Conservation (phyloP, 2,797 vertebrate species). For the Macroramphosus scolopax region DNA sequence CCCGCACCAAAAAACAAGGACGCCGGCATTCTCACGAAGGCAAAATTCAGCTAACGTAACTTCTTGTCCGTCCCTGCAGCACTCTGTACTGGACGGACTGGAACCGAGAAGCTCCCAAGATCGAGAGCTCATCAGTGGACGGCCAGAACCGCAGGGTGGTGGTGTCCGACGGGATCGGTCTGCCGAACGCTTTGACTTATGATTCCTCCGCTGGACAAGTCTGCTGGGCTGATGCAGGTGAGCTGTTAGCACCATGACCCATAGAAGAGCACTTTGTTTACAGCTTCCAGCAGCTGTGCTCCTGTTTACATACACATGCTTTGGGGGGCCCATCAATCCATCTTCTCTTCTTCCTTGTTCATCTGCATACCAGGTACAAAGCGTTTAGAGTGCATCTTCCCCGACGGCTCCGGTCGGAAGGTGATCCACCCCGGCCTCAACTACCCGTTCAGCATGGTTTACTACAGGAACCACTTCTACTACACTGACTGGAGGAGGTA, state of each 20-base stretch:
- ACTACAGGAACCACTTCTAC: conserved; percentile 90
- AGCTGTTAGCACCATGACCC: too few species aligned
- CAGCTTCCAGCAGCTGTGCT: too few species aligned
- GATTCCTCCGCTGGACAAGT: conserved; percentile 83
- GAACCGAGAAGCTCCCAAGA: conserved; percentile 97
- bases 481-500: conserved; percentile 98
- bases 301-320: too few species aligned
- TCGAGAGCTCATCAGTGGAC: conserved; percentile 85
- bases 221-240: conserved; percentile 99
- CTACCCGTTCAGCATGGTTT: conserved; percentile 93
- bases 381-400: conserved; percentile 86
- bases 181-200: conserved; percentile 92
- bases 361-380: conserved; percentile 87
- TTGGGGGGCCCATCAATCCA: background rate
- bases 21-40: background rate
- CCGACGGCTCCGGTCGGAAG: conserved; percentile 83
- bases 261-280: too few species aligned
- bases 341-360: too few species aligned
- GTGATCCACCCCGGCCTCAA: conserved; percentile 86
- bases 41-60: too few species aligned
- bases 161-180: conserved; percentile 83
- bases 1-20: conserved; percentile 1
- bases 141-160: conserved; percentile 86
- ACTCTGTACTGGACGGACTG: conserved; percentile 97
- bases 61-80: conserved; percentile 74